These are phyloP conservation scores for Spizaetus ornatus DNA, from an alignment of 2,113 vertebrate species.

Conservation along the genomic window DNA sequence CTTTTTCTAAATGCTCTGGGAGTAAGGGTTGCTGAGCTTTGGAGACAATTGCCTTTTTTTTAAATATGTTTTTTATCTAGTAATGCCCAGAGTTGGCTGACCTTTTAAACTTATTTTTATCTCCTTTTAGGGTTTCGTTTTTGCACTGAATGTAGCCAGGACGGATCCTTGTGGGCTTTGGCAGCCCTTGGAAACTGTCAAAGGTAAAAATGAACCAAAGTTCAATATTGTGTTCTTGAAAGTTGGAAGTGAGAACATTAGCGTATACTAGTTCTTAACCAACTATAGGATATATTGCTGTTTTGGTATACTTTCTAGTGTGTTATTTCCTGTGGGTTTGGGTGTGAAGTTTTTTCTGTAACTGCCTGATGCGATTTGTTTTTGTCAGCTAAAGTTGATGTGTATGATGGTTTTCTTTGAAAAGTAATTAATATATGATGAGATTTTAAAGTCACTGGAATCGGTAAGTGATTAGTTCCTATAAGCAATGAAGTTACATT, in stretches of 20 bases:
- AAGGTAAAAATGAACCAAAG: slow-evolving; percentile 66
- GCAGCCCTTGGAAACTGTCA: slow-evolving; percentile 75
- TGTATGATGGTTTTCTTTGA: neutral
- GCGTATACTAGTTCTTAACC: neutral
- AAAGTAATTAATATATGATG: neutral
- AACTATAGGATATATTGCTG: neutral
- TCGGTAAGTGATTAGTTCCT: neutral
- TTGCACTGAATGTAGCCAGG: slow-evolving; percentile 82
- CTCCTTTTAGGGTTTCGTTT: slow-evolving; percentile 64
- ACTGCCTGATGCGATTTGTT: neutral
- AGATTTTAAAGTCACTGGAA: neutral
- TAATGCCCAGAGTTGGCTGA: neutral
- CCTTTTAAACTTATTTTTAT: neutral
- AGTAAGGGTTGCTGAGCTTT: neutral
- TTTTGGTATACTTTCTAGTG: neutral
- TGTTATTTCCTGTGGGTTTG: slow-evolving; percentile 1
- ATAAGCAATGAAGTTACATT: neutral
- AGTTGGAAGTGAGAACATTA: neutral
- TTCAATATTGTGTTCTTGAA: neutral
- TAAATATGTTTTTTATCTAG: neutral
- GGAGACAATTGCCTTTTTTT: neutral
- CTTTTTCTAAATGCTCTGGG: neutral
- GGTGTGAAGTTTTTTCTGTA: neutral
- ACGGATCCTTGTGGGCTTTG: slow-evolving; percentile 67
- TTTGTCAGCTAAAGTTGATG: neutral